Evolutionary conservation across 2,797 vertebrate genomes (phyloP).

Genomic region (Sebastes steindachneri): DNA sequence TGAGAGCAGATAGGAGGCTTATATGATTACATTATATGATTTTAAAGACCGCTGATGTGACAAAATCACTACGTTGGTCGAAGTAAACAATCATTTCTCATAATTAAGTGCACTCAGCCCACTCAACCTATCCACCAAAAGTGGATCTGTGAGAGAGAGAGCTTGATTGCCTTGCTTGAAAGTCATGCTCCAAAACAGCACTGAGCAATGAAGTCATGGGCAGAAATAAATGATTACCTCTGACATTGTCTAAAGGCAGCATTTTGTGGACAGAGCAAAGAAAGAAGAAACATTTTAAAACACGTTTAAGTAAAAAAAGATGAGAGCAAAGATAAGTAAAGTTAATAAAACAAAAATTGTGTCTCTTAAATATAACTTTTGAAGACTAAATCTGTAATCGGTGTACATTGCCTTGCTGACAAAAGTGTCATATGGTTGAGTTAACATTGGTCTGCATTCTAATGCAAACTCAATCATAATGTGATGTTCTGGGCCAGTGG

Average conservation of each 20-base stretch:
- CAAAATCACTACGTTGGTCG: constrained; percentile 7
- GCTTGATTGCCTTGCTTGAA: constrained; percentile 50
- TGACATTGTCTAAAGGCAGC: constrained; percentile 90
- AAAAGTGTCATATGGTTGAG: background rate
- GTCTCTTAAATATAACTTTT: background rate
- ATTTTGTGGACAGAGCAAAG: constrained; percentile 58
- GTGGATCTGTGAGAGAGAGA: constrained; percentile 30
- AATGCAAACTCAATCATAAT: background rate
- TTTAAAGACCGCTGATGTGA: background rate
- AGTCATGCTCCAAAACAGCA: constrained; percentile 84
- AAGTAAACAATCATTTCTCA: constrained; percentile 20
- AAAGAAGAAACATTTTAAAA: constrained; percentile 54
- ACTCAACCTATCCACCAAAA: constrained; percentile 27
- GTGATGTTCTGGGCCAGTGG: background rate
- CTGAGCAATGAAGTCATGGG: constrained; percentile 79
- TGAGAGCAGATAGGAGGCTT: constrained; percentile 3
- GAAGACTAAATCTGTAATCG: background rate
- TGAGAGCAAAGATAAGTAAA: constrained; percentile 47
- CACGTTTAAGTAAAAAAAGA: background rate
- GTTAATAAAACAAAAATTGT: background rate
- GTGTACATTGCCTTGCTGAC: background rate
- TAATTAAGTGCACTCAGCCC: constrained; percentile 33
- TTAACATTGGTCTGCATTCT: background rate
- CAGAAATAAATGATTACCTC: constrained; percentile 84
- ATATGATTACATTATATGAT: constrained; percentile 7